Evolutionary conservation across 2,888 invertebrate genomes (phyloP), one percentile per base, ranked within the genome.

Genomic region (Netelia inedita): DNA sequence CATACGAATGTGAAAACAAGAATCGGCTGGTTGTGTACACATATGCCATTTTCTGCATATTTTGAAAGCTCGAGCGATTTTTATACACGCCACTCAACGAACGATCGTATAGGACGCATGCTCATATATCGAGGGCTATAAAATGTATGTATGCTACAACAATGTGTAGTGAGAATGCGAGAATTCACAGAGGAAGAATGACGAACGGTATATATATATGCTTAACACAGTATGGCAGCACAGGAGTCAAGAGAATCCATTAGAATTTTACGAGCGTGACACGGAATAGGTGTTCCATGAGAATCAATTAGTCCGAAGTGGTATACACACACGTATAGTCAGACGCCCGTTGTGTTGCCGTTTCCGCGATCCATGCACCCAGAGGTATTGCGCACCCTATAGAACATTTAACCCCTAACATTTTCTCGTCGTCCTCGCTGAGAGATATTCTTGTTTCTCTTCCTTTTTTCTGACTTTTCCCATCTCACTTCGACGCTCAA

Each of bases 221-320:
- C 16, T 46, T 16, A 23, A 23, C 23, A 23, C 23, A 23, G 23
- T 23, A 2, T 43, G 43, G 1, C 14, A 14, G 57, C 16, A 21
- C 53, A 63, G 35, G n/a, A 35, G 35, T 35, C 79, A 66, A 68
- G 80, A 61, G 68, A 74, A 68, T 74, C 73, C 68, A 80, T 80
- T 80, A 68, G 80, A 68, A 80, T 80, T 80, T 80, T 80, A 80
- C 68, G 80, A 73, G 80, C 57, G 46, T n/a, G 59, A 80, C 79
- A 73, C 80, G 80, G 41, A 80, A 80, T 80, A 80, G 80, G 80
- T 74, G 80, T 80, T 74, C 46, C 73, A 74, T 59, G 41, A 68
- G 73, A 80, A 80, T 80, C 74, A 80, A 80, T 80, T 80, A 80
- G 73, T 68, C 41, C n/a, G 35, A 55, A 65, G 78, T 79, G 55